Conservation (phyloP, 2,888 invertebrate genomes). For the Drosophila falleni region DNA sequence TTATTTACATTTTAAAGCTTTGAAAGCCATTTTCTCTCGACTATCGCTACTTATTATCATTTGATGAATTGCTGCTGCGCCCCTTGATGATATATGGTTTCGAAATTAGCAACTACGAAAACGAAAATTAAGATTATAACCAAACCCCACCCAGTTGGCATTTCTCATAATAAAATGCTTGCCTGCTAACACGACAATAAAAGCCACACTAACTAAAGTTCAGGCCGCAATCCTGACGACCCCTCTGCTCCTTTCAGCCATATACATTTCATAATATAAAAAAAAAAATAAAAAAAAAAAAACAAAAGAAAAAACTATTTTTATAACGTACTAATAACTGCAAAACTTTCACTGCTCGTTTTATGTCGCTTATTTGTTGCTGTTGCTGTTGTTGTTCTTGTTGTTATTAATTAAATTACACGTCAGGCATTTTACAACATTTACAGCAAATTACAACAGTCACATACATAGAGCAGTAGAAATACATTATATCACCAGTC, state of each 20-base stretch:
- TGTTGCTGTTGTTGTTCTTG: slow-evolving; percentile 44
- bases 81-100: slow-evolving; percentile 53
- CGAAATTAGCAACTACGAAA: slow-evolving; percentile 47
- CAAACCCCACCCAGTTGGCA: slow-evolving; percentile 8
- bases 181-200: slow-evolving; percentile 69
- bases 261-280: slow-evolving; percentile 11
- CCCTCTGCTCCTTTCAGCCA: slow-evolving; percentile 7
- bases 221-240: neutral
- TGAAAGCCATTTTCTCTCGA: slow-evolving; percentile 8
- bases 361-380: slow-evolving; percentile 37
- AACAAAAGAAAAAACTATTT: slow-evolving; percentile 53
- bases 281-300: neutral
- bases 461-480: slow-evolving; percentile 51
- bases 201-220: slow-evolving; percentile 61
- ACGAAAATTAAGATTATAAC: slow-evolving; percentile 48
- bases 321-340: slow-evolving; percentile 81
- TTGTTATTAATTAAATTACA: slow-evolving; percentile 80
- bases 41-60: slow-evolving; percentile 16
- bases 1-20: slow-evolving; percentile 4
- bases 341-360: slow-evolving; percentile 80
- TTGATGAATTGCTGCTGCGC: slow-evolving; percentile 48
- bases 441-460: slow-evolving; percentile 78
- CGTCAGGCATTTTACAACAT: slow-evolving; percentile 79
- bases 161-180: slow-evolving; percentile 17
- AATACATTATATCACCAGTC: slow-evolving; percentile 70